phyloP scores from a whole-genome alignment of 92 coral and sea anemone genomes.

The Porites divaricata region DNA sequence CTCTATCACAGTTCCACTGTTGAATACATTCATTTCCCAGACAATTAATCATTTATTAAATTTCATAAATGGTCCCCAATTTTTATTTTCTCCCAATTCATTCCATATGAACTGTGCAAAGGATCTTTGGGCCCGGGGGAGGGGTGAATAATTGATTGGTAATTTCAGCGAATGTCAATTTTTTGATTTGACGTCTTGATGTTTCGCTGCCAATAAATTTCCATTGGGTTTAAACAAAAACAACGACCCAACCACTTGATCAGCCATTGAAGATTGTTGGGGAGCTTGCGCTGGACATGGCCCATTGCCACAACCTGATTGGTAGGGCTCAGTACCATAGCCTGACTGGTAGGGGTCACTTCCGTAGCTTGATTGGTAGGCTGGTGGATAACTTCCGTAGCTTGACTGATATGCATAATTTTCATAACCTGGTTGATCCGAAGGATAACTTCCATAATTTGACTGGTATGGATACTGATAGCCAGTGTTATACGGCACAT shows the following conservation, averaged over 20 bases:
- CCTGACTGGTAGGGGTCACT: constrained; percentile 9
- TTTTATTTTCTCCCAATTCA: no score
- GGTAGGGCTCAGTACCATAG: no score
- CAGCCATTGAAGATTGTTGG: constrained; percentile 2
- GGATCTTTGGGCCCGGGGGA: no score
- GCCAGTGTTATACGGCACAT: constrained; percentile 5
- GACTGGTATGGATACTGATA: neutral
- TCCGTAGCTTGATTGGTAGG: neutral
- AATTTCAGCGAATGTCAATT: no score
- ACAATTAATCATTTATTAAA: no score
- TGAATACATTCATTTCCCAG: no score
- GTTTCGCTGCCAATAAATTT: neutral
- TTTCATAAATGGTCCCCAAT: no score
- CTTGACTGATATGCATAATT: constrained; percentile 10
- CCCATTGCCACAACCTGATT: constrained; percentile 19
- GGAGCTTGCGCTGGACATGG: constrained; percentile 11
- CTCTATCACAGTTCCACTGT: no score
- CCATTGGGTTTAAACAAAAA: constrained; percentile 31
- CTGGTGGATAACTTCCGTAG: neutral
- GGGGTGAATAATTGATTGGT: neutral
- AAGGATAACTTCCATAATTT: neutral
- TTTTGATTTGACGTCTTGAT: neutral
- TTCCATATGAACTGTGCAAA: no score
- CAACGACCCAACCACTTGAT: constrained; percentile 25
- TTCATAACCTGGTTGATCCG: neutral